Percentiles rank a stretch among this genome's conserved stretches.
phyloP scores from a whole-genome alignment of 2,797 vertebrate genomes.

The Acridotheres tristis region DNA sequence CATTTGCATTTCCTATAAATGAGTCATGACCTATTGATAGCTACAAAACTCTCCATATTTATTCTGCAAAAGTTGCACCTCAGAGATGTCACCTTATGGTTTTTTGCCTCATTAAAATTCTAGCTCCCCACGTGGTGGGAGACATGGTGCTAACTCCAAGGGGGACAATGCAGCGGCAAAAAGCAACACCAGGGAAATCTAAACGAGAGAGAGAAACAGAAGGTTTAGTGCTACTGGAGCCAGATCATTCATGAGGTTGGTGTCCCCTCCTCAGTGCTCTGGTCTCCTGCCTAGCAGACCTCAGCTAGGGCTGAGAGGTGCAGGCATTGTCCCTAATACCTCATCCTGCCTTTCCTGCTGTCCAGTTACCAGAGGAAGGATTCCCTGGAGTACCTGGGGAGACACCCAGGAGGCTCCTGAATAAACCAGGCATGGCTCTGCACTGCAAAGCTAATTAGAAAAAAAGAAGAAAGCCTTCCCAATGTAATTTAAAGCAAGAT shows the following conservation, averaged over 20 bases:
- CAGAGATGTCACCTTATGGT: accelerated
- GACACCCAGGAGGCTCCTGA: neutral
- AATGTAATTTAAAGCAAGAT: neutral
- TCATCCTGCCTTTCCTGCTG: neutral
- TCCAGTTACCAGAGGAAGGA: neutral
- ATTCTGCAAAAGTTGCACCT: neutral
- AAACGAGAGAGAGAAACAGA: neutral
- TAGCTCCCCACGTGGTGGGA: accelerated
- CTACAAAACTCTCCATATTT: neutral
- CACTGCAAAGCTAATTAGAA: neutral
- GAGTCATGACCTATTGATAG: neutral
- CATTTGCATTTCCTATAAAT: neutral
- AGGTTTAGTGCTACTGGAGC: neutral
- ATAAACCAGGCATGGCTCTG: neutral
- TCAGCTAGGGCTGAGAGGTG: neutral
- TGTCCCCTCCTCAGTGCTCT: neutral
- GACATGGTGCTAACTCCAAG: neutral
- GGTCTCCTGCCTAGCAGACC: neutral
- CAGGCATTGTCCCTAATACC: neutral
- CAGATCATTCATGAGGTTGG: accelerated
- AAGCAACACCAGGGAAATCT: neutral
- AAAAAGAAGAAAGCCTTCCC: neutral
- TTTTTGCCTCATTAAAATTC: neutral
- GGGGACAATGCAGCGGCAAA: neutral
- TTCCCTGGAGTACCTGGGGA: neutral